Evolutionary conservation across 2,113 vertebrate genomes (phyloP).

Genomic region (Pachycephala philippinensis): DNA sequence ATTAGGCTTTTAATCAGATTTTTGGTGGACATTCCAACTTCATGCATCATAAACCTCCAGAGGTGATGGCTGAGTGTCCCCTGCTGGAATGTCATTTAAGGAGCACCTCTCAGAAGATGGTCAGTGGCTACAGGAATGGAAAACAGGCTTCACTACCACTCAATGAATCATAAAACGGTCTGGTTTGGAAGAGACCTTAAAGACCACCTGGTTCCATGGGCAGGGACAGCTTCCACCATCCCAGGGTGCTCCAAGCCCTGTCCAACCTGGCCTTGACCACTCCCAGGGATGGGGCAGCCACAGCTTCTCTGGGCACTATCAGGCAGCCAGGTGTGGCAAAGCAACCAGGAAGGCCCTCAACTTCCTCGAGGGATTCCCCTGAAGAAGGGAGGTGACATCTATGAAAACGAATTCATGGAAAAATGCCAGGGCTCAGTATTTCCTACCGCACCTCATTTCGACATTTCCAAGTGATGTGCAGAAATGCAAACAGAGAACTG

Average conservation of each 20-base stretch:
- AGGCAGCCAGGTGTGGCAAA: not conserved
- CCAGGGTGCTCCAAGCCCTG: accelerated
- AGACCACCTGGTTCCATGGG: not conserved
- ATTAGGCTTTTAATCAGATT: not conserved
- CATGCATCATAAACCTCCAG: not conserved
- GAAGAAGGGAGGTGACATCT: not conserved
- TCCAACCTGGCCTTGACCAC: not conserved
- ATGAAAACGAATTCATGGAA: not conserved
- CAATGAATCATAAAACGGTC: not conserved
- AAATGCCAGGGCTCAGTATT: not conserved
- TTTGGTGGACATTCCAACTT: not conserved
- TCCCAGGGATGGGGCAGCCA: not conserved
- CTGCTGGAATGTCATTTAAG: not conserved
- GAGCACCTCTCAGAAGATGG: not conserved
- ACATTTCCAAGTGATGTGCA: not conserved
- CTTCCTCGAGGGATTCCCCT: not conserved
- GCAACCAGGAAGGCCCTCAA: not conserved
- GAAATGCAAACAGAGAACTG: not conserved
- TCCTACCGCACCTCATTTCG: not conserved
- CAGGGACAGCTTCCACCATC: not conserved
- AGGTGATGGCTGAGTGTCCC: not conserved
- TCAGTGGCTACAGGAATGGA: not conserved
- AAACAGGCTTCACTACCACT: not conserved
- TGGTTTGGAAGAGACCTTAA: not conserved
- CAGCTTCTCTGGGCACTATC: not conserved